Base-by-base conservation (phyloP, 2,797 vertebrate genomes). In the Hapalemur alaotrensis region DNA sequence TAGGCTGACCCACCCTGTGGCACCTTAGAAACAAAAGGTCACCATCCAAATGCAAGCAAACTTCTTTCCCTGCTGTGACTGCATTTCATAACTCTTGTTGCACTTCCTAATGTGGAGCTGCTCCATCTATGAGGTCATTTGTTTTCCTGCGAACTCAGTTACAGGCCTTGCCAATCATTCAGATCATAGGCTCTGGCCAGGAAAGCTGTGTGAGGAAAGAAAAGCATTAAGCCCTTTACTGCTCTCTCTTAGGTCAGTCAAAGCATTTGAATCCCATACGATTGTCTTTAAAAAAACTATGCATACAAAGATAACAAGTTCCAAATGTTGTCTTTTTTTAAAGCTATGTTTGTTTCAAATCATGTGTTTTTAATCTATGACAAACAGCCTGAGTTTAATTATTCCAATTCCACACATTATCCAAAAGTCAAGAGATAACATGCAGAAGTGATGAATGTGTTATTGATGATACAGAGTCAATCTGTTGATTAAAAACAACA, bases 311-410 rank as follows among this genome's bases (percentile, higher is more conserved):
- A 75, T 98, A 98, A 98, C 97, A 97, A 98, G 95, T 98, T 98
- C 98, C 98, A 98, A 98, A 98, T 98, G 98, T 97, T 98, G 97
- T 96, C 84, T 97, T 97, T 98, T 91, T 94, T 97, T 96, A 97
- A 98, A 98, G 43, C 93, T 82, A 96, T 97, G 83, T 98, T 98
- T 98, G 94, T 97, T 98, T 98, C 97, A 93, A 98, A 98, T 98
- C 98, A 98, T 95, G 48, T 98, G 98, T 78, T 98, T 98, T 97
- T 92, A 97, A 98, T 98, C 96, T 96, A 61, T 79, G 78, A 85
- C 91, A 82, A 98, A 98, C 81, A 98, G 95, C 38, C 94, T 93
- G 70, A 79, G 94, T 98, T 97, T 98, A 97, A 97, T 98, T 98
- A 98, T 96, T 97, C 97, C 92, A 89, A 97, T 67, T 38, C 38